Evolutionary conservation across 2,113 vertebrate species (phyloP), one percentile per base, ranked within the genome.

Genomic region (Dipodomys spectabilis): DNA sequence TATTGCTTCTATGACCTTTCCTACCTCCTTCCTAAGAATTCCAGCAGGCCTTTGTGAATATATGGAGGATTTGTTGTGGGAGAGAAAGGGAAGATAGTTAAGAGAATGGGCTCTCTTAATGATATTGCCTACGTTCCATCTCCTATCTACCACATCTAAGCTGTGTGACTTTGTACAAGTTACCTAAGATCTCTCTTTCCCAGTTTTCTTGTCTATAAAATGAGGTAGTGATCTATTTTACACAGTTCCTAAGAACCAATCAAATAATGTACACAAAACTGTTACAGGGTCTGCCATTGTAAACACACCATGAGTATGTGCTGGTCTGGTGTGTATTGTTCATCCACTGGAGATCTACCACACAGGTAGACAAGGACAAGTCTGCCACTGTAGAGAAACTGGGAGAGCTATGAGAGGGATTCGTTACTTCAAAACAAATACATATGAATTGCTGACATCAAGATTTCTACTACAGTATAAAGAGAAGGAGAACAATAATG

Each of bases 381-480:
- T 30, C 12, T 67, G n/a, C 11, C 20, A 71, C 82, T 72, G 22
- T 6, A 1, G 0, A 85, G 44, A 72, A 39, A 77, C 72, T 53
- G 90, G 25, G 18, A 6, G 8, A 75, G 44, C 3, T 8, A 32
- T 11, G 3, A 77, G 53, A 39, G 19, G 72, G 27, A 90, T 5
- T 2, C 4, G 44, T 68, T 49, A 4, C 13, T 68, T 64, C 28
- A 72, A 89, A 88, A 83, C 13, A 85, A 96, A 49, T 90, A 83
- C 85, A 82, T n/a, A 0, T 30, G 68, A 60, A 32, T 69, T 78
- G 35, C 7, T 57, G 19, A 78, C 82, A 73, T 71, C 69, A 49
- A 84, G 35, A 35, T 57, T 83, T 91, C 25, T 95, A 81, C 81
- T 81, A 68, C 18, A 67, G 16, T 12, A 0, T 68, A 68, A 94